Conservation (phyloP, 2,888 invertebrate genomes). For the Seira sanloemensis region DNA sequence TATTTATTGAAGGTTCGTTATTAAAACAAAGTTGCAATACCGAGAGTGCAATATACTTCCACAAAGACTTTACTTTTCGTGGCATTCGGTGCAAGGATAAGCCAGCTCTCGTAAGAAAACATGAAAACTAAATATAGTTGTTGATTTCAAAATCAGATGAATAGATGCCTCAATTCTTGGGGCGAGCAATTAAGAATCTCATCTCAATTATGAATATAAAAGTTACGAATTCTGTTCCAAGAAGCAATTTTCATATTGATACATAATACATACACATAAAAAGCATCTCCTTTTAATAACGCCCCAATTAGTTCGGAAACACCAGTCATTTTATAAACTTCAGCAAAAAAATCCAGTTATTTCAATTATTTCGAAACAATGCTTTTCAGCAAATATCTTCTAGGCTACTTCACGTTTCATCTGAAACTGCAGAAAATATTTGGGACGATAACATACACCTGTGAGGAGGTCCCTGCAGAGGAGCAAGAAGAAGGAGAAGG, state of each 20-base stretch:
- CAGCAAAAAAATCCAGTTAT: neutral
- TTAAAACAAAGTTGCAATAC: too few species aligned
- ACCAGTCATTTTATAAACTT: neutral
- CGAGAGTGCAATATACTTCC: too few species aligned
- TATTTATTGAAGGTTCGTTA: too few species aligned
- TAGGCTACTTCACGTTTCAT: conserved; percentile 21
- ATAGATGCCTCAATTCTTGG: too few species aligned
- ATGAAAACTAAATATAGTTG: too few species aligned
- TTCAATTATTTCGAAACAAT: neutral
- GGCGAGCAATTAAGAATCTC: too few species aligned
- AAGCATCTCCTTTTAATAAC: neutral
- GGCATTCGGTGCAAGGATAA: too few species aligned
- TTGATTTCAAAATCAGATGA: too few species aligned
- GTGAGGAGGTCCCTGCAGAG: neutral
- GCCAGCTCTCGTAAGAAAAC: too few species aligned
- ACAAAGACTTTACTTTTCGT: too few species aligned
- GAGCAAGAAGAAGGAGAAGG: too few species aligned
- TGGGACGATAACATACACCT: conserved; percentile 10
- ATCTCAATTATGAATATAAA: neutral
- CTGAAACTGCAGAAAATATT: conserved; percentile 25
- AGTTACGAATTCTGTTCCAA: neutral
- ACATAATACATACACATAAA: neutral
- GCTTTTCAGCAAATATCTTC: conserved; percentile 21
- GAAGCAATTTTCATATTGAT: neutral
- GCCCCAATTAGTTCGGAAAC: neutral